Conservation (phyloP, 1,140 invertebrate genomes). For the Druon quercuslanigerum region DNA sequence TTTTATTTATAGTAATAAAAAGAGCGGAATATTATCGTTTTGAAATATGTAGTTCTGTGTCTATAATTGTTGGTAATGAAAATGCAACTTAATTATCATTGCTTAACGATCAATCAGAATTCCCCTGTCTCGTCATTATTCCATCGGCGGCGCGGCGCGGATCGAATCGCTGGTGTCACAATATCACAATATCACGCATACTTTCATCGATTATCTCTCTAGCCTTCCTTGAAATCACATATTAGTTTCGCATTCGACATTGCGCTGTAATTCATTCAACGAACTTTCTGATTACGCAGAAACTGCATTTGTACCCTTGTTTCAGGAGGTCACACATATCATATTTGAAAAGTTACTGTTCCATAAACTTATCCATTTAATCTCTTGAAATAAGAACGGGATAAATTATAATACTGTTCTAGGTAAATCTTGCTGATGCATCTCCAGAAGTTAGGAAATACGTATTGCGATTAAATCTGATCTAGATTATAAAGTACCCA, state of each 20-base stretch:
- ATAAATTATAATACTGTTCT: not conserved
- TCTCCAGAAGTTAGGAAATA: not conserved
- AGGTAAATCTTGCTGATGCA: not conserved
- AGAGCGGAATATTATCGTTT: no score
- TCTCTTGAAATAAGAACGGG: not conserved
- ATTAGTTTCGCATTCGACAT: constrained; percentile 14
- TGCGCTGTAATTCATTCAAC: constrained; percentile 22
- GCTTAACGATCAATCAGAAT: constrained; percentile 16
- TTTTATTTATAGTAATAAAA: no score
- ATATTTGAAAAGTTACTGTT: not conserved
- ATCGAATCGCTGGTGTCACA: not conserved
- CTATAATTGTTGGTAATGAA: constrained; percentile 4
- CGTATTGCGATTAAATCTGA: constrained; percentile 3
- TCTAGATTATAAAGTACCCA: not conserved
- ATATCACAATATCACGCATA: constrained; percentile 17
- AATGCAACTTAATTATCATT: not conserved
- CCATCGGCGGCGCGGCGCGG: not conserved
- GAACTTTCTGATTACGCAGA: constrained; percentile 21
- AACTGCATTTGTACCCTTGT: constrained; percentile 11
- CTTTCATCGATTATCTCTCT: constrained; percentile 42
- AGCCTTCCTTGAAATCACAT: constrained; percentile 26
- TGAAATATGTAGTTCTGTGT: no score
- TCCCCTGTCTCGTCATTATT: constrained; percentile 15
- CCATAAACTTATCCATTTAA: constrained; percentile 3
- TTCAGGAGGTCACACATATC: constrained; percentile 13